Base-by-base conservation (phyloP, 2,888 invertebrate genomes). In the Punctoribates punctum region DNA sequence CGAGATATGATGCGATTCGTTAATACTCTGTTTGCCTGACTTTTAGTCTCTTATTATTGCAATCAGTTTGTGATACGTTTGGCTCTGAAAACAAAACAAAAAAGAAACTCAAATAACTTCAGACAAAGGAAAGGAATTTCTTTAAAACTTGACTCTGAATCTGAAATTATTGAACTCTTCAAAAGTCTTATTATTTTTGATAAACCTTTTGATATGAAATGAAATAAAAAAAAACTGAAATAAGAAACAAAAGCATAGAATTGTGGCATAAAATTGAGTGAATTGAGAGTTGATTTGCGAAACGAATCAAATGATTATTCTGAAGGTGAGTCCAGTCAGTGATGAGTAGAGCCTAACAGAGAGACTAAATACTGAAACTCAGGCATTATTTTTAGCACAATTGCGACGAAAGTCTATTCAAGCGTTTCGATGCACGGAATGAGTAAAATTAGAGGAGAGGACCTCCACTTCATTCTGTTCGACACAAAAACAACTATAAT, bases 371-470 rank as follows among this genome's bases (percentile, higher is more conserved):
- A 38, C 29, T 25, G 17, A 57, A 20, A 17, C 48, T 11, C 13
- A 9, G 48, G 65, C 34, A 34, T 29, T 34, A 65, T 34, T 65
- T 65, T 29, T 65, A 34, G 34, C 8, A 57, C 13, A 20, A 65
- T 34, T 65, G 34, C 34, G 34, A 65, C 65, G 17, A 38, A 65
- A 65, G 27, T 65, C 65, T 29, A 34, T 65, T 65, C 65, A 65
- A 65, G 65, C 65, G 65, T 34, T 65, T 65, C 34, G 29, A 15
- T 65, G 65, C 65, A 65, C 65, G 65, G 29, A 65, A 65, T 65
- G 65, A 65, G 65, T 34, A 15, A 65, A 65, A 65, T 65, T 65
- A n/a, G n/a, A n/a, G n/a, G n/a, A 65, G 65, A 34, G 65, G 65
- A 17, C 34, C 65, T 65, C 65, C n/a, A 34, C 65, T 13, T 57